phyloP scores from a whole-genome alignment of 2,113 vertebrate species.

The Brachypodius melanocephalos region DNA sequence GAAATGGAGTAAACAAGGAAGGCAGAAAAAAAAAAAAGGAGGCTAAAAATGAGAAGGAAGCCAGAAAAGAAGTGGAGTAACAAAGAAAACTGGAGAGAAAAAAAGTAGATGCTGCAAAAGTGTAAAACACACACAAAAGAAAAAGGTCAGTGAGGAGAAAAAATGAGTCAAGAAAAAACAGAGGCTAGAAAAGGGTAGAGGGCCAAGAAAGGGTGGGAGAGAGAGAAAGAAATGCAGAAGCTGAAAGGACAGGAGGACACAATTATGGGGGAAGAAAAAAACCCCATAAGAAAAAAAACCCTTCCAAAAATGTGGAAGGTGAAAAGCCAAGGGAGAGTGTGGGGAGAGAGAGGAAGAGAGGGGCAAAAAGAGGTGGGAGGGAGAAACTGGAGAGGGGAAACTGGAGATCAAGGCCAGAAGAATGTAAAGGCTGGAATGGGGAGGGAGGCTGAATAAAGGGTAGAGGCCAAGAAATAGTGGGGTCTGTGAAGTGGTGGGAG shows the following conservation, averaged over 20 bases:
- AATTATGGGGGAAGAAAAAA: background rate
- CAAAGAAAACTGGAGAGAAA: background rate
- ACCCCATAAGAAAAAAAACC: rapidly evolving
- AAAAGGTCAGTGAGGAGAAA: background rate
- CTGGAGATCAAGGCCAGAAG: background rate
- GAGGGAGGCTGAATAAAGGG: background rate
- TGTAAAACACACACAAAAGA: too few relatives aligned
- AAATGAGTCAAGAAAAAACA: background rate
- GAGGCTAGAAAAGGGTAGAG: background rate
- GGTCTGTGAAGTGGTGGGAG: background rate
- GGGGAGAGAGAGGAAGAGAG: background rate
- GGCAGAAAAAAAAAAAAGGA: background rate
- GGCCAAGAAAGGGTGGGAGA: background rate
- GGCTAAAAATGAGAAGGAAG: background rate
- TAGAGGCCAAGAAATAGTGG: background rate
- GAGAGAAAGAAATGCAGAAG: background rate
- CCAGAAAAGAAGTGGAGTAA: background rate
- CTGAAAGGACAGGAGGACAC: background rate
- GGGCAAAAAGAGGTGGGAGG: background rate
- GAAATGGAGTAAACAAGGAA: background rate
- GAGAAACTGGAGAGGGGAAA: background rate
- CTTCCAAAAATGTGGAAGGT: background rate
- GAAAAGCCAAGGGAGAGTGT: background rate
- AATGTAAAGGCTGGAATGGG: background rate
- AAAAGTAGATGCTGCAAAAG: background rate